Base-by-base conservation (phyloP, 1,140 invertebrate species). In the Popillia japonica region DNA sequence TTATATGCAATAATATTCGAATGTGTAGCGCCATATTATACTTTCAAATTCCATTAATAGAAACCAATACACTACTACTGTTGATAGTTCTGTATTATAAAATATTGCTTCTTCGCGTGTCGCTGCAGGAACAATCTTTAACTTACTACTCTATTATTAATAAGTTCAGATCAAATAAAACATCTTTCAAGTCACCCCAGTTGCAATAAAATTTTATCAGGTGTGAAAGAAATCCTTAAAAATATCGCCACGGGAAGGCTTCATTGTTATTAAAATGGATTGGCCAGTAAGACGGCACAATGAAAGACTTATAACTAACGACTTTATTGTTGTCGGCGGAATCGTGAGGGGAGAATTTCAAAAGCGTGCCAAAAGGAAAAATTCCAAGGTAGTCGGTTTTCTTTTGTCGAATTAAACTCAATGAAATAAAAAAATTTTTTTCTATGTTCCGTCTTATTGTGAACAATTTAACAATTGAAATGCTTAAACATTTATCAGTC, bases 241-340 rank as follows among this genome's bases (percentile, higher is more conserved):
- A 55, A 55, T 55, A 55, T 55, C 48, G 6, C 48, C 14, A 55
- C n/a, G 48, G 17, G 17, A 55, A 17, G 48, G 14, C 17, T 55
- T 55, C 48, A 55, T 55, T 55, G 48, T 55, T 55, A 55, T 55
- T 55, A 55, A 55, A 55, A 55, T 55, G 48, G 48, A 55, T 55
- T 55, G 48, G 48, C 48, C 48, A 55, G 48, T 55, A 55, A 55
- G 48, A n/a, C 48, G 48, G 48, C 48, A 55, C 48, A 55, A 17
- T 55, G 48, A 55, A 55, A 55, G 48, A 55, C 48, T 14, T 55
- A 55, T 55, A 55, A 55, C 48, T 55, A 55, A 55, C 48, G 48
- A 17, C 48, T 55, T 55, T 55, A 55, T 55, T 55, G 48, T 55
- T 55, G 48, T 55, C 48, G 48, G 6, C 48, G 48, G 44, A 55